Evolutionary conservation across 2,888 invertebrate species (phyloP).

Genomic region (Cotesia congregata): DNA sequence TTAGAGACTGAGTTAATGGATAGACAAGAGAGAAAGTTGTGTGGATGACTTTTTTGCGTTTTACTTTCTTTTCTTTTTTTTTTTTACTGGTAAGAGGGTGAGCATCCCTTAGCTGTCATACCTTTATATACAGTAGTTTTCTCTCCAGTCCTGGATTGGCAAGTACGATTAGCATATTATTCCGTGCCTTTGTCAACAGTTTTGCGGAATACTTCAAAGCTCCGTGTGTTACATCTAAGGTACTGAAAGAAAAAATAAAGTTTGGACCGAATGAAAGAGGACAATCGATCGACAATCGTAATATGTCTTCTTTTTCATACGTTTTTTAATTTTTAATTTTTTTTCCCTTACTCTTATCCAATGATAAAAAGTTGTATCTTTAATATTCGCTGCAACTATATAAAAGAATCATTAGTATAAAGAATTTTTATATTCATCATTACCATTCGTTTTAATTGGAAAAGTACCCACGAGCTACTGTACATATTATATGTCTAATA

Average conservation of each 20-base stretch:
- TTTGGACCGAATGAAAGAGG: not conserved
- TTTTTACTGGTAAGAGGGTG: not conserved
- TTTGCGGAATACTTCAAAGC: conserved; percentile 52
- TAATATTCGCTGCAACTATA: not conserved
- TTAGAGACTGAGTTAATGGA: conserved; percentile 16
- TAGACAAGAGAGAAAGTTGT: conserved; percentile 22
- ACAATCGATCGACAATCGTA: conserved; percentile 19
- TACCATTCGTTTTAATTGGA: conserved; percentile 14
- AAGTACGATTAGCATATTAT: conserved; percentile 63
- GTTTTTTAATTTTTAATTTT: conserved; percentile 6
- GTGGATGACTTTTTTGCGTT: conserved; percentile 16
- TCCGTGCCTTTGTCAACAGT: conserved; percentile 60
- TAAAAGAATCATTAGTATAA: conserved; percentile 19
- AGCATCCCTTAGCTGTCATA: conserved; percentile 23
- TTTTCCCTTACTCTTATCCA: conserved; percentile 1
- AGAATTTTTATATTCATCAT: not conserved
- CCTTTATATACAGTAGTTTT: conserved; percentile 9
- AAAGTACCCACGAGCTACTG: conserved; percentile 14
- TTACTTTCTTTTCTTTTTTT: conserved; percentile 10
- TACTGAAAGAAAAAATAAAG: conserved; percentile 7
- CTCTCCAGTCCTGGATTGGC: conserved; percentile 1
- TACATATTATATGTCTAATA: conserved; percentile 11
- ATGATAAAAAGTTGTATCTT: not conserved
- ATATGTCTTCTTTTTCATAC: not conserved
- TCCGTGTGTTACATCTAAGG: conserved; percentile 20